Evolutionary conservation across 2,888 invertebrate species (phyloP).

Genomic region (Diadegma fenestrale): DNA sequence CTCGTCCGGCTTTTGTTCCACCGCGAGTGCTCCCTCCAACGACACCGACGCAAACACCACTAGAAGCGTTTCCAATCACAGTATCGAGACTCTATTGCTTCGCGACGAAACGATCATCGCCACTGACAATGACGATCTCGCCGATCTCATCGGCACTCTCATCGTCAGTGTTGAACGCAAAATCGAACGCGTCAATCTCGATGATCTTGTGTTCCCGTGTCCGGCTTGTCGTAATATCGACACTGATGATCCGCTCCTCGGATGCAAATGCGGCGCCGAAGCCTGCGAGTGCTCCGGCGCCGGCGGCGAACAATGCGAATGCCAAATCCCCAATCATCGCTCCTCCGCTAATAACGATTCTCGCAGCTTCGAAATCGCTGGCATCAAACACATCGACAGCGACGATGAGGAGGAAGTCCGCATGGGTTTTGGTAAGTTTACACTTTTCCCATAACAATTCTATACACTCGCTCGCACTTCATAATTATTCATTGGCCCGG

Average conservation of each 20-base stretch:
- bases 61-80: slow-evolving; percentile 40
- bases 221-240: slow-evolving; percentile 84
- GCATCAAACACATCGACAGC: slow-evolving; percentile 91
- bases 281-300: slow-evolving; percentile 76
- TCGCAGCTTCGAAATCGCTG: slow-evolving; percentile 89
- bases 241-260: slow-evolving; percentile 82
- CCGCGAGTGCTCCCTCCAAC: slow-evolving; percentile 34
- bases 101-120: slow-evolving; percentile 74
- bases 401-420: slow-evolving; percentile 88
- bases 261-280: slow-evolving; percentile 81
- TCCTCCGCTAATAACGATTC: slow-evolving; percentile 54
- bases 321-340: slow-evolving; percentile 75
- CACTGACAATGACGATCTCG: slow-evolving; percentile 84
- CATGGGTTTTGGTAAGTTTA: slow-evolving; percentile 84
- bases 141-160: slow-evolving; percentile 88
- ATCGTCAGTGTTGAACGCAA: slow-evolving; percentile 90
- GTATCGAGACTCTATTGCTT: slow-evolving; percentile 67
- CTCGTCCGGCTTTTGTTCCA: slow-evolving; percentile 62
- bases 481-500: no score
- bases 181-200: slow-evolving; percentile 89
- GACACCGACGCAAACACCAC: slow-evolving; percentile 34
- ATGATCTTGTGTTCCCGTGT: slow-evolving; percentile 88
- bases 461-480: background rate
- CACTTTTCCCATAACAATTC: background rate
- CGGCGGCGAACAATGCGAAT: slow-evolving; percentile 78